A percentile compares a stretch with the other conserved stretches of the same genome.
These are phyloP conservation scores for Takifugu ocellatus DNA, from an alignment of 2,797 vertebrate species.

Conservation along the genomic window DNA sequence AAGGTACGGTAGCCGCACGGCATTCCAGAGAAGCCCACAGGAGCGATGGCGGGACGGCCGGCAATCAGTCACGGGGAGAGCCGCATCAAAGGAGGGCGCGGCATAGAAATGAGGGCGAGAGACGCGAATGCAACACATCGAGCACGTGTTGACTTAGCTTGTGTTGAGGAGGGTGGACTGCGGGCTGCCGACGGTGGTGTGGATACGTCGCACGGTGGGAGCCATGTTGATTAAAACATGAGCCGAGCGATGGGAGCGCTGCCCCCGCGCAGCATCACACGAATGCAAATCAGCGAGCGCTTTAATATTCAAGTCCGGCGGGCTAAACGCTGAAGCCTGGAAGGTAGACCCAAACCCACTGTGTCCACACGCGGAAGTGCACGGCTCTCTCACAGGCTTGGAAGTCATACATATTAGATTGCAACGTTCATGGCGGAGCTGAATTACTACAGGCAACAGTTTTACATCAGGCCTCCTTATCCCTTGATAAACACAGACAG, in stretches of 20 bases:
- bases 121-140: slow-evolving; percentile 23
- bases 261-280: slow-evolving; percentile 46
- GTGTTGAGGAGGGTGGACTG: slow-evolving; percentile 12
- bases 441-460: slow-evolving; percentile 31
- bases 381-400: slow-evolving; percentile 17
- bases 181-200: slow-evolving; percentile 18
- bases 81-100: slow-evolving; percentile 40
- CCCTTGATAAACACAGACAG: slow-evolving; percentile 30
- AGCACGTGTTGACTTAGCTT: slow-evolving; percentile 42
- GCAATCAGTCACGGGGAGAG: slow-evolving; percentile 34
- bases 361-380: slow-evolving; percentile 18
- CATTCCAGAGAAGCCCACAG: slow-evolving; percentile 45
- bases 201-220: slow-evolving; percentile 30
- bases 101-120: slow-evolving; percentile 1
- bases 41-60: slow-evolving; percentile 36
- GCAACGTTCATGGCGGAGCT: slow-evolving; percentile 23
- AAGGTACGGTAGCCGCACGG: slow-evolving; percentile 38
- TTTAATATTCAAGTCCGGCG: slow-evolving; percentile 64
- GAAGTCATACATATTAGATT: slow-evolving; percentile 23
- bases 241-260: slow-evolving; percentile 46
- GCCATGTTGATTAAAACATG: slow-evolving; percentile 61
- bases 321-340: slow-evolving; percentile 32
- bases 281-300: slow-evolving; percentile 62
- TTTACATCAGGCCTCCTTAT: slow-evolving; percentile 24
- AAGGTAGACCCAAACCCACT: slow-evolving; percentile 27